Evolutionary conservation across 1,140 invertebrate genomes (phyloP).

Genomic region (Drosophila equinoxialis): DNA sequence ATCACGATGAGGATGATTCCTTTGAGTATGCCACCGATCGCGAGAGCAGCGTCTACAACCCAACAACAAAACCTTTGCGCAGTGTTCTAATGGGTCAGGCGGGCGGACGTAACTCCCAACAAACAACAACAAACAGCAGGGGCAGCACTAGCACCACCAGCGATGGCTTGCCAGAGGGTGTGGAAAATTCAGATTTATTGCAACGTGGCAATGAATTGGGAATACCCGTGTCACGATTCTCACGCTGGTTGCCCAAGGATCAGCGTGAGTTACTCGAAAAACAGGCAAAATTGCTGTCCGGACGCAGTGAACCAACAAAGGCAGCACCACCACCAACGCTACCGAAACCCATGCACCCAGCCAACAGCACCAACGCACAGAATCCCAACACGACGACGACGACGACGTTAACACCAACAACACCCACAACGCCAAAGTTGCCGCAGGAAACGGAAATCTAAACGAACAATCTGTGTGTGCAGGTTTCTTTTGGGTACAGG

Average conservation of each 20-base stretch:
- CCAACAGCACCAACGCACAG: conserved; percentile 6
- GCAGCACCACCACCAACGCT: conserved; percentile 43
- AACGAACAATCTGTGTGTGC: conserved; percentile 20
- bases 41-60: conserved; percentile 78
- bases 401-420: conserved; percentile 20
- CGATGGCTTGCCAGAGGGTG: conserved; percentile 10
- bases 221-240: conserved; percentile 76
- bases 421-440: conserved; percentile 49
- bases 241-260: conserved; percentile 80
- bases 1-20: conserved; percentile 69
- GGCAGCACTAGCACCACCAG: neutral
- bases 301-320: conserved; percentile 36
- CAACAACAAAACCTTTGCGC: conserved; percentile 69
- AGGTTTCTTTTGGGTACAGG: conserved; percentile 6
- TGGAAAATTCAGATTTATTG: conserved; percentile 60
- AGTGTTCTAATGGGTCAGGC: conserved; percentile 64
- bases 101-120: conserved; percentile 60
- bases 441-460: conserved; percentile 79
- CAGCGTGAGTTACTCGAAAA: conserved; percentile 76
- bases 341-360: conserved; percentile 33
- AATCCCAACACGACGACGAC: conserved; percentile 18
- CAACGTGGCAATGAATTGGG: conserved; percentile 75
- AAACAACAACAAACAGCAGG: conserved; percentile 17
- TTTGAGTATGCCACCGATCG: conserved; percentile 80
- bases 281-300: conserved; percentile 71